Evolutionary conservation across 2,113 vertebrate genomes (phyloP).

Genomic region (Neodontobutis hainanensis): DNA sequence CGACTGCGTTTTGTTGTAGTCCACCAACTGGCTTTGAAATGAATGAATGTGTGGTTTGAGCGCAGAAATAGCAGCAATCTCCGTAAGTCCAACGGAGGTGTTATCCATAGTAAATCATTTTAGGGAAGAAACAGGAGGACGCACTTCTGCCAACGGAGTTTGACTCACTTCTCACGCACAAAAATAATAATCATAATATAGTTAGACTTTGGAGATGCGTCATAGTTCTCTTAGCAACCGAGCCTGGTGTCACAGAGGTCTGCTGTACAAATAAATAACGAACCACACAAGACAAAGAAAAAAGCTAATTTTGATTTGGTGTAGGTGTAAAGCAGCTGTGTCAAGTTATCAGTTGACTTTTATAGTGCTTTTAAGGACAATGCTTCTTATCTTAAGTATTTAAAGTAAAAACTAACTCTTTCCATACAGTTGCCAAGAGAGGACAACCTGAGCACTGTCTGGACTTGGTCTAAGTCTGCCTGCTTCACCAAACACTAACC

Average conservation of each 20-base stretch:
- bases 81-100: constrained; percentile 28
- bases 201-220: constrained; percentile 18
- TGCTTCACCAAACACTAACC: too few relatives aligned
- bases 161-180: constrained; percentile 17
- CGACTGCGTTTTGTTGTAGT: constrained; percentile 1
- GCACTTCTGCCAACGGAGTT: neutral
- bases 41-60: constrained; percentile 32
- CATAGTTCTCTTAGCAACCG: constrained; percentile 47
- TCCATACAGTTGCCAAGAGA: too few relatives aligned
- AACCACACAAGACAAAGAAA: neutral
- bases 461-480: too few relatives aligned
- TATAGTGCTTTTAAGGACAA: too few relatives aligned
- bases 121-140: neutral
- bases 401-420: too few relatives aligned
- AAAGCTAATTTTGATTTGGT: neutral
- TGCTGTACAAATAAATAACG: constrained; percentile 13
- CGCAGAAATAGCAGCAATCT: constrained; percentile 34
- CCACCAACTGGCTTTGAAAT: constrained; percentile 27
- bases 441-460: too few relatives aligned
- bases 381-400: too few relatives aligned
- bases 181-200: constrained; percentile 2
- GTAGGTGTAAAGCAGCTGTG: neutral
- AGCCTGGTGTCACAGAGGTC: constrained; percentile 12
- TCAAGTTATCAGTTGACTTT: neutral
- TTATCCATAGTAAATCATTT: constrained; percentile 34